phyloP scores from a whole-genome alignment of 2,113 vertebrate genomes.

The Pseudonaja textilis region DNA sequence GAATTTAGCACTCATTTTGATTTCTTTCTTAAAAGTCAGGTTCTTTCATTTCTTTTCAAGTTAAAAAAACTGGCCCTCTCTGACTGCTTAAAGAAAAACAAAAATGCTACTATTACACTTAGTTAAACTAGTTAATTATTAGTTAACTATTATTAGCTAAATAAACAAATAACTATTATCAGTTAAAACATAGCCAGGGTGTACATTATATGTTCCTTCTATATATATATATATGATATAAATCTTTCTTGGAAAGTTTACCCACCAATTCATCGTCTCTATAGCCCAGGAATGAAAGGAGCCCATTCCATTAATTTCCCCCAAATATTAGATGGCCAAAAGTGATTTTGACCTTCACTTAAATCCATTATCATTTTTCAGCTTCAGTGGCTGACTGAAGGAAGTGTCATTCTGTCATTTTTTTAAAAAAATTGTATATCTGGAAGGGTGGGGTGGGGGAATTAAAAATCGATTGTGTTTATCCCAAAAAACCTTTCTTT shows the following conservation, averaged over 20 bases:
- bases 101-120: neutral
- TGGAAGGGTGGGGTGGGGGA: slow-evolving; percentile 28
- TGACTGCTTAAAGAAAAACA: neutral
- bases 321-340: slow-evolving; percentile 57
- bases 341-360: slow-evolving; percentile 71
- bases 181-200: neutral
- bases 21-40: neutral
- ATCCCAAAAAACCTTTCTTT: slow-evolving; percentile 62
- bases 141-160: too few relatives aligned
- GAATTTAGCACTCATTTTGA: neutral
- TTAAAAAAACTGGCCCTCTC: neutral
- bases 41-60: neutral
- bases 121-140: too few relatives aligned
- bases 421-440: slow-evolving; percentile 32
- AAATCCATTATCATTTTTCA: slow-evolving; percentile 68
- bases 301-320: slow-evolving; percentile 58
- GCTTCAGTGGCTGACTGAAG: slow-evolving; percentile 72
- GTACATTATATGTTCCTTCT: neutral
- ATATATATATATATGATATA: neutral
- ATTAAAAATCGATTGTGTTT: slow-evolving; percentile 69
- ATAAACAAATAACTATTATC: too few relatives aligned
- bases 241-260: neutral
- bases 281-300: slow-evolving; percentile 45
- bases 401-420: slow-evolving; percentile 72
- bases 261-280: slow-evolving; percentile 32